Evolutionary conservation across 2,888 invertebrate species (phyloP), one percentile per base, ranked within the genome.

Genomic region (Octodonta nipae): DNA sequence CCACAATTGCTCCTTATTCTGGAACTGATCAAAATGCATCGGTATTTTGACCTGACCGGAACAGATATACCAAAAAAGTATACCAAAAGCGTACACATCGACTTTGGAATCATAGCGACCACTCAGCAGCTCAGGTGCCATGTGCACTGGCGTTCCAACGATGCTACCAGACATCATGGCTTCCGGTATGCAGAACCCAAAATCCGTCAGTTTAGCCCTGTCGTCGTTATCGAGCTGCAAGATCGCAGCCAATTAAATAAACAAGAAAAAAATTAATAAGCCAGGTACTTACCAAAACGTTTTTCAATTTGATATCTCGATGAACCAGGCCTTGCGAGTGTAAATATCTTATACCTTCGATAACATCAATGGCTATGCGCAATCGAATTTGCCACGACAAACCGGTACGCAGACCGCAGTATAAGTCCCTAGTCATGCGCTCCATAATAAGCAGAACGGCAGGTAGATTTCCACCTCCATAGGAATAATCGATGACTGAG

Each of bases 111-210:
- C 82, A 51, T 88, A 88, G 39, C 74, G 73, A 0, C 86, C 84
- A 8, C 73, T 74, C 37, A 87, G 69, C 30, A 89, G 66, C 58
- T 89, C 88, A 0, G 89, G 89, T 7, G 88, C 87, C 88, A 89
- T 88, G 59, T 89, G 88, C 36, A 86, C 82, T 0, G 88, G 89
- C 3, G 83, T 83, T 27, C 83, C 87, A 13, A 88, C 88, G 38
- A 88, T 76, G 40, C 85, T 86, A 17, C 87, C 87, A 1, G 83
- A 84, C 73, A 89, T 82, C 71, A 88, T 84, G 1, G 87, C 85
- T 55, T 83, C 85, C 2, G 85, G 84, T 40, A 87, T 83, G 54
- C 87, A 88, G 65, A 89, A 89, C 1, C 88, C 88, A 13, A 89
- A 71, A 65, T 89, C 88, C 0, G 87, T 84, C 10, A 89, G 65